Percentiles rank a stretch among this genome's conserved stretches.
Conservation (phyloP, 2,113 vertebrate genomes). For the Paralichthys olivaceus region DNA sequence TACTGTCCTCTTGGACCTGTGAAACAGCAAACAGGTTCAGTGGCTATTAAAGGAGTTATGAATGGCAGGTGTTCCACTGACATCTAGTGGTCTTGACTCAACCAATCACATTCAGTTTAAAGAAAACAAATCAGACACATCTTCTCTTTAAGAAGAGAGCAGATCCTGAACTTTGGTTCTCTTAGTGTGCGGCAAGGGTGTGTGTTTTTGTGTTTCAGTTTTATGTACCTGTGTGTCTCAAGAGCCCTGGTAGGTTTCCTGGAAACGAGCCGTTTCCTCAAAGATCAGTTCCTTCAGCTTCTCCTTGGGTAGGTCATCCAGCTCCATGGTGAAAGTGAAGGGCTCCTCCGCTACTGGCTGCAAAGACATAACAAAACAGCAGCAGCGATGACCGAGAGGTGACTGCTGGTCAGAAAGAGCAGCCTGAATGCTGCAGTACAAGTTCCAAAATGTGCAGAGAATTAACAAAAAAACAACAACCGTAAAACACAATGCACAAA, state of each 20-base stretch:
- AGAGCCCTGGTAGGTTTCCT: slow-evolving; percentile 83
- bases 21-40: not conserved
- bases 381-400: not conserved
- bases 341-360: slow-evolving; percentile 91
- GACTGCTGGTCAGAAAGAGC: not conserved
- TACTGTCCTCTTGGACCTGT: not conserved
- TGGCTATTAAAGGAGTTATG: not conserved
- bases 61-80: slow-evolving; percentile 36
- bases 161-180: not conserved
- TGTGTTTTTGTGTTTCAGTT: not conserved
- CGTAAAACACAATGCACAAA: not conserved
- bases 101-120: not conserved
- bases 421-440: not conserved
- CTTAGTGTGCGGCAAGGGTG: not conserved
- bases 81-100: slow-evolving; percentile 53
- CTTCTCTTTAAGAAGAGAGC: too few relatives aligned
- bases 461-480: not conserved
- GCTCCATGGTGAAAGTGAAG: slow-evolving; percentile 90
- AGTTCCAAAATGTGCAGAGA: not conserved
- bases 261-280: slow-evolving; percentile 89
- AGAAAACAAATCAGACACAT: not conserved
- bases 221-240: slow-evolving; percentile 74
- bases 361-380: not conserved
- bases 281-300: slow-evolving; percentile 92
- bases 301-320: slow-evolving; percentile 92